Evolutionary conservation across 2,797 vertebrate species (phyloP), one percentile per base, ranked within the genome.

Genomic region (Orientallactaga sibirica): DNA sequence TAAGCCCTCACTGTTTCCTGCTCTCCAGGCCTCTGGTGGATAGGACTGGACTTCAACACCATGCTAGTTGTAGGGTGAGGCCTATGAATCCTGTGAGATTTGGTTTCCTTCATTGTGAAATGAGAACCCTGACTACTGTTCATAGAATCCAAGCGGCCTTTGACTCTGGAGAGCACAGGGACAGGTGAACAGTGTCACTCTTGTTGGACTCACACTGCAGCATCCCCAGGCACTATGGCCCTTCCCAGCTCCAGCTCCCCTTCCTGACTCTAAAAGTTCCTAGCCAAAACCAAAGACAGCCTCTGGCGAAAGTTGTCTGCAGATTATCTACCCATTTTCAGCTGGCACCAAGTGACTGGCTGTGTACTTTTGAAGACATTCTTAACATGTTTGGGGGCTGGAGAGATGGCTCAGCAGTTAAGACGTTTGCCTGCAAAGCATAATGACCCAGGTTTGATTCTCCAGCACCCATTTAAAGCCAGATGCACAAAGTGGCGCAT

Each of bases 111-210:
- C 9, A 27, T n/a, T 29, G 52, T 4, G 68, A 80, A n/a, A 27
- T 52, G 52, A 37, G 84, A 71, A 82, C 10, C 48, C 2, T 0
- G 11, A 7, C 79, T 29, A 16, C 6, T 12, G 48, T 48, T 48
- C 48, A 48, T 48, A 48, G 48, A 48, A 8, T 48, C 48, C 48
- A 48, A 48, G 48, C 3, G 0, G 24, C 55, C 58, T 37, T 33
- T 61, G 37, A 24, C 15, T 85, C 70, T 27, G 10, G 29, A 58
- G 14, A 41, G 33, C 66, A 29, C 55, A 52, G 4, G 27, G 6
- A 2, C 0, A 0, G 33, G 37, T 0, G 15, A 79, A 48, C n/a
- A 62, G 20, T 16, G 14, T 48, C 11, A 0, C 1, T 29, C 14
- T 58, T 11, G 1, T 41, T 11, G 52, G n/a, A n/a, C 68, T 61